Evolutionary conservation across 2,888 invertebrate genomes (phyloP), one percentile per base, ranked within the genome.

Genomic region (Lutraria lutraria): DNA sequence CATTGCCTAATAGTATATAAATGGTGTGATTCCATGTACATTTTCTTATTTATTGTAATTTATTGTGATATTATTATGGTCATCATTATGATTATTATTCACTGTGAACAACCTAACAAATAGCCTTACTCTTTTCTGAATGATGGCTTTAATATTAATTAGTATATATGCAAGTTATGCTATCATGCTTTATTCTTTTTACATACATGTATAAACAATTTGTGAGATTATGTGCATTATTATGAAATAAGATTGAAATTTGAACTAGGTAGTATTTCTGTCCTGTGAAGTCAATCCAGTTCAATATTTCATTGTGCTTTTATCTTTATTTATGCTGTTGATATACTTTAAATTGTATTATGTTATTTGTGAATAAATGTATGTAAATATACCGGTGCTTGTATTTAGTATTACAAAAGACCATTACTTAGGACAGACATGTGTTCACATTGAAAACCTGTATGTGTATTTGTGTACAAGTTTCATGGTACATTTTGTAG

Each of bases 361-460:
- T 68, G n/a, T 68, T 68, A n/a, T n/a, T 25, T 21, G 63, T 68
- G 63, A 68, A 68, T 25, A 68, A 68, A n/a, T 68, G 63, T n/a
- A 68, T 68, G 25, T 25, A 68, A n/a, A n/a, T n/a, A n/a, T n/a
- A n/a, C n/a, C n/a, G n/a, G n/a, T n/a, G n/a, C 43, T 4, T 43
- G 43, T 43, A 43, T 43, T 4, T 43, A 43, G 43, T 43, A 43
- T 43, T 43, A 2, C 2, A 43, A 8, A 4, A 8, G 8, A 43
- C 2, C 43, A 43, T 4, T 43, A 4, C 8, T 43, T 43, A 43
- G 43, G 43, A 43, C 43, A 4, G 43, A 43, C 43, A 43, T 43
- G 43, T 43, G 43, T 43, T 43, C 8, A 43, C 8, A 8, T 43
- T 43, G 43, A 4, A 43, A 43, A 4, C 43, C 43, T 43, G 43